Evolutionary conservation across 2,113 vertebrate species (phyloP).

Genomic region (Stomatorhinus ivindoensis): DNA sequence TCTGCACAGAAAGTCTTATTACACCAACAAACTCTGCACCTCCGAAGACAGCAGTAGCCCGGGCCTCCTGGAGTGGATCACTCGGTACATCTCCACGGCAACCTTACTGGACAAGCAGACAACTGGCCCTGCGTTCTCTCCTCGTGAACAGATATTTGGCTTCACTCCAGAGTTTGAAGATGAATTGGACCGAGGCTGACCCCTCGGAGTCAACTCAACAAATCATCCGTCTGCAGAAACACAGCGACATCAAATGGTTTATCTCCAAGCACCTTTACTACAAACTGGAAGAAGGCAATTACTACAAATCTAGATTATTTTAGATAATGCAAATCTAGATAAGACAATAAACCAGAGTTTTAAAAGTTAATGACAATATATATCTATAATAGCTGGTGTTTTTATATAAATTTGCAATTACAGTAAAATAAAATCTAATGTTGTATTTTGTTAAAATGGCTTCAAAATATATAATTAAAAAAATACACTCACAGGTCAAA

Average conservation of each 20-base stretch:
- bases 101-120: conserved; percentile 49
- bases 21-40: conserved; percentile 25
- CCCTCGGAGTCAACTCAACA: not conserved
- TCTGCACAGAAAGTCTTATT: not conserved
- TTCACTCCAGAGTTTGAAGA: conserved; percentile 41
- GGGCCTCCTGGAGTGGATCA: conserved; percentile 60
- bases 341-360: not conserved
- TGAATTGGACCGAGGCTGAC: conserved; percentile 18
- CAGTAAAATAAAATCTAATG: not conserved
- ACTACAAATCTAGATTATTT: not conserved
- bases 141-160: conserved; percentile 49
- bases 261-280: not conserved
- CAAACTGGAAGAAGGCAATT: not conserved
- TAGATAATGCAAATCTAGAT: not conserved
- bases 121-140: conserved; percentile 59
- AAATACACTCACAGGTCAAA: not conserved
- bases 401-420: not conserved
- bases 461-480: not conserved
- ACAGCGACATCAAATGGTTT: not conserved
- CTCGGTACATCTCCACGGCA: conserved; percentile 48
- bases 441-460: not conserved
- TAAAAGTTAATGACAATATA: not conserved
- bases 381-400: not conserved
- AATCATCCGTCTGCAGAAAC: not conserved
- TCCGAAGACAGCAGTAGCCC: conserved; percentile 11